These are phyloP conservation scores for Nautilus pompilius DNA, from an alignment of 1,140 invertebrate genomes.

Conservation along the genomic window DNA sequence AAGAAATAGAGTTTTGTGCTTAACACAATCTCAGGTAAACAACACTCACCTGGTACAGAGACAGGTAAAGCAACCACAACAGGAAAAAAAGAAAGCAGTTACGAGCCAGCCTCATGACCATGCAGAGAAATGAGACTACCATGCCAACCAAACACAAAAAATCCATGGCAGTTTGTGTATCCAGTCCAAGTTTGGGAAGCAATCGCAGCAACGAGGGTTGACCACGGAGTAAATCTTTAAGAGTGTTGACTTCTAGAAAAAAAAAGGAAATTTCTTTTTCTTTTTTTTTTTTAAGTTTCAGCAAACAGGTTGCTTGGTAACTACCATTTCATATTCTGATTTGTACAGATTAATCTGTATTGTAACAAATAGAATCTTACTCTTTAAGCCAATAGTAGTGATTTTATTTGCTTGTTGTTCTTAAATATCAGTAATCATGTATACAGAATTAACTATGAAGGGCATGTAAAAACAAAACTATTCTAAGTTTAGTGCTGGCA, in stretches of 20 bases:
- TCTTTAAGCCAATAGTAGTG: background rate
- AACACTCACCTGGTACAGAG: slow-evolving; percentile 66
- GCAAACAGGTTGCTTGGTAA: background rate
- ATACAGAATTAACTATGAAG: too few species aligned
- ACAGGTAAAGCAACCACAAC: slow-evolving; percentile 74
- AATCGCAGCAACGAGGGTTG: slow-evolving; percentile 72
- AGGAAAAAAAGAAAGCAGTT: slow-evolving; percentile 59
- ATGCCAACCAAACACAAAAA: slow-evolving; percentile 67
- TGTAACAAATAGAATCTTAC: background rate
- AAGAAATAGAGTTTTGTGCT: background rate
- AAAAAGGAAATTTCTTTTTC: background rate
- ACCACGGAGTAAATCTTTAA: slow-evolving; percentile 51
- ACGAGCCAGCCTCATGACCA: slow-evolving; percentile 36
- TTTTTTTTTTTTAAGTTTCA: background rate
- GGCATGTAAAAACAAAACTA: too few species aligned
- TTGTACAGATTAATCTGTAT: background rate
- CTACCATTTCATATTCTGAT: background rate
- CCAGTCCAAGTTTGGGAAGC: slow-evolving; percentile 67
- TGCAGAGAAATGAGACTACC: slow-evolving; percentile 61
- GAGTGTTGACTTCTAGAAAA: slow-evolving; percentile 32
- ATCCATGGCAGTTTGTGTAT: slow-evolving; percentile 70
- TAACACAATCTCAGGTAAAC: background rate
- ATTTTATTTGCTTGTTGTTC: background rate
- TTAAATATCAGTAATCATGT: background rate
- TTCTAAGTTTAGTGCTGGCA: too few species aligned